These are phyloP conservation scores for Nothoprocta perdicaria DNA, from an alignment of 2,113 vertebrate species.

Conservation along the genomic window DNA sequence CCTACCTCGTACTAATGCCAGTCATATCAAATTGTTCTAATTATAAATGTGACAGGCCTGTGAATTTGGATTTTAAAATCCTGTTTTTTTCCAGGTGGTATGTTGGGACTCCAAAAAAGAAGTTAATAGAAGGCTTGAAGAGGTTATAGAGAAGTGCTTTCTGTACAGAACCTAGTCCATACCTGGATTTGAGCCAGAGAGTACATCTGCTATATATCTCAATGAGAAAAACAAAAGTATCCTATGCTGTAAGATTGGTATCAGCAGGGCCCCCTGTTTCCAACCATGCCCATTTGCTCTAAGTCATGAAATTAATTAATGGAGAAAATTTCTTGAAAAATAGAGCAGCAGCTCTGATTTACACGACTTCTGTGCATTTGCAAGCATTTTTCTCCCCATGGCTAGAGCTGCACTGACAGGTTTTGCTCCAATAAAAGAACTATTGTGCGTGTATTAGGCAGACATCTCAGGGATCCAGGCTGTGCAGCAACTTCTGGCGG, in stretches of 20 bases:
- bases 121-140: slow-evolving; percentile 48
- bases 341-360: slow-evolving; percentile 71
- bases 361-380: slow-evolving; percentile 65
- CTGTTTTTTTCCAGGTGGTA: not conserved
- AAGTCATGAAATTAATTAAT: slow-evolving; percentile 81
- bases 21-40: slow-evolving; percentile 46
- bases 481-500: not conserved
- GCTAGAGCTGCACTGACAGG: slow-evolving; percentile 3
- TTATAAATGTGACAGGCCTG: slow-evolving; percentile 50
- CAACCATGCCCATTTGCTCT: slow-evolving; percentile 72
- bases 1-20: slow-evolving; percentile 57
- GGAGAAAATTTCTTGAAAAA: slow-evolving; percentile 71
- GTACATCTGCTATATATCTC: slow-evolving; percentile 57
- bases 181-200: slow-evolving; percentile 57
- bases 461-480: not conserved
- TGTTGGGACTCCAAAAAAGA: not conserved
- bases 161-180: slow-evolving; percentile 37
- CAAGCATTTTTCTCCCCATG: slow-evolving; percentile 39
- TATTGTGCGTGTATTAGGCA: not conserved
- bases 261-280: slow-evolving; percentile 72
- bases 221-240: slow-evolving; percentile 42
- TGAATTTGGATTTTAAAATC: slow-evolving; percentile 63
- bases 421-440: slow-evolving; percentile 42
- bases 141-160: slow-evolving; percentile 57
- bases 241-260: slow-evolving; percentile 66